Evolutionary conservation across 1,140 invertebrate genomes (phyloP).

Genomic region (Drosophila truncata): DNA sequence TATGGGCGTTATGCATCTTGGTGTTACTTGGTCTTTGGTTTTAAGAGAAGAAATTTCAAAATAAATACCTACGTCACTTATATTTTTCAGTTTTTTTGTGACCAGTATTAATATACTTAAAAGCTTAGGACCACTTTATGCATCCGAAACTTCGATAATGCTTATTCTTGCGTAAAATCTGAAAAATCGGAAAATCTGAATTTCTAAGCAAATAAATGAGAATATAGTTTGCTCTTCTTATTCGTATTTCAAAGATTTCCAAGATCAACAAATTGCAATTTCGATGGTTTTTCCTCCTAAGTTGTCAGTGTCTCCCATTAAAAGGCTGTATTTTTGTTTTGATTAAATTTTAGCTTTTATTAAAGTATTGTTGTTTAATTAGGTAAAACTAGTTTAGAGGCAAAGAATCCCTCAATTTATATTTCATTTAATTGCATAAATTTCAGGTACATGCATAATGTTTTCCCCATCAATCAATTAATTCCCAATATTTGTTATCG

Average conservation of each 20-base stretch:
- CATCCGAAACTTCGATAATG: neutral
- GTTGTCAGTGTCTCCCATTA: neutral
- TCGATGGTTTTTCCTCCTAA: neutral
- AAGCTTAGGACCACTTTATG: neutral
- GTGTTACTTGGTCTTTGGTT: neutral
- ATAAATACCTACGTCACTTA: neutral
- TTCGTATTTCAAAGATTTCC: neutral
- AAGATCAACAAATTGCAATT: neutral
- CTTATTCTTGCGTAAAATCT: no score
- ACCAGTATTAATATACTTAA: neutral
- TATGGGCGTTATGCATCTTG: neutral
- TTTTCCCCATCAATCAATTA: neutral
- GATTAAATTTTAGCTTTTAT: neutral
- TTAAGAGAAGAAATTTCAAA: neutral
- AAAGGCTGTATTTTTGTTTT: neutral
- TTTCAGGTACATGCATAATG: neutral
- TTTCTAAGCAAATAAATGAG: neutral
- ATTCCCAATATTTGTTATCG: neutral
- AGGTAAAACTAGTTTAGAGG: neutral
- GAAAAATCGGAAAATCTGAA: neutral
- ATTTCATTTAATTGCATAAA: no score
- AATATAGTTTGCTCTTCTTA: neutral
- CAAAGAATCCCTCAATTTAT: neutral
- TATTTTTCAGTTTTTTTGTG: neutral
- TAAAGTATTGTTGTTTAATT: slow-evolving; percentile 8